A percentile compares a stretch with the other conserved stretches of the same genome.
These are phyloP conservation scores for Herpetotheres cachinnans DNA, from an alignment of 2,113 vertebrate species.

Conservation along the genomic window DNA sequence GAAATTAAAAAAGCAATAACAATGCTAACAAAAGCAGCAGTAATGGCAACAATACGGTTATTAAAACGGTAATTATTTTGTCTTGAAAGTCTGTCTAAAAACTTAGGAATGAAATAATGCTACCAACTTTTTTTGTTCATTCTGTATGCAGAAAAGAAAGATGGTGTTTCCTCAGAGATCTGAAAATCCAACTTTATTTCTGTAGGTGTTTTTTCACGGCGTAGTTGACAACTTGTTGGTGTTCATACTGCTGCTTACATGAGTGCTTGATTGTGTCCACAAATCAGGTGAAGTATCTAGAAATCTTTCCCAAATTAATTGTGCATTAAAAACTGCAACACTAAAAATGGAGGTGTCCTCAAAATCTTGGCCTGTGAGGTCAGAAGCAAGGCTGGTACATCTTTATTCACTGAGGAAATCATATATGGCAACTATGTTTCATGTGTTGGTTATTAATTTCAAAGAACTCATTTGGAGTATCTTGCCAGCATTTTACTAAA, in stretches of 20 bases:
- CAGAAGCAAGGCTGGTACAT: not conserved
- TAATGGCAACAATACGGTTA: not conserved
- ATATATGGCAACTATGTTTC: not conserved
- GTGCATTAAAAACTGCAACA: not conserved
- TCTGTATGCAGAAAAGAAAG: not conserved
- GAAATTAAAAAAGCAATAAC: constrained; percentile 18
- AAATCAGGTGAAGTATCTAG: not conserved
- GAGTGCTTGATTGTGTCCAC: not conserved
- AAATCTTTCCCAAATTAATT: not conserved
- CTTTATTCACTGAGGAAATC: not conserved
- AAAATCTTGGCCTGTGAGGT: not conserved
- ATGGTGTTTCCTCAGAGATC: not conserved
- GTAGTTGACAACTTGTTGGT: not conserved
- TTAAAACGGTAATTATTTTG: constrained; percentile 19
- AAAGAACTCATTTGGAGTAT: not conserved
- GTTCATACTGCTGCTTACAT: not conserved
- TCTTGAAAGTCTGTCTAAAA: not conserved
- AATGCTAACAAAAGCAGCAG: not conserved
- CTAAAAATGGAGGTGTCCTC: not conserved
- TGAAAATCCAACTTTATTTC: not conserved
- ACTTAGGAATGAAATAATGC: not conserved
- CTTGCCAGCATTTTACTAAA: not conserved
- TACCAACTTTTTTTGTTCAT: not conserved
- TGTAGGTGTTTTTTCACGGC: not conserved
- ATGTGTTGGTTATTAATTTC: not conserved